phyloP scores from a whole-genome alignment of 2,797 vertebrate species.

The Emydoidea blandingii region DNA sequence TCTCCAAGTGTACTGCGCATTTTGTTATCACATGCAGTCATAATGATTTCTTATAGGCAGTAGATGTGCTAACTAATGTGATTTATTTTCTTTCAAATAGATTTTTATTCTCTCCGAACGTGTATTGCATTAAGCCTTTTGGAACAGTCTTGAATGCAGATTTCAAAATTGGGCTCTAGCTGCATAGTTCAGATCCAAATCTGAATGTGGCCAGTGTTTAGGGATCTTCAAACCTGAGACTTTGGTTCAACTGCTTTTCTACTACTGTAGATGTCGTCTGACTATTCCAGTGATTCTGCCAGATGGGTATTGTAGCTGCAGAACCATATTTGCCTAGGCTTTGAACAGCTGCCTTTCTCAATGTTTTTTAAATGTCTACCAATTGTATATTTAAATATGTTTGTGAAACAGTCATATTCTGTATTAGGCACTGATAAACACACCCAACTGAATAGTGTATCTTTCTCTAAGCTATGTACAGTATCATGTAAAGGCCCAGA shows the following conservation, averaged over 20 bases:
- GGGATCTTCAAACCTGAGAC: fast-evolving
- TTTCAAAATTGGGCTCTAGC: background rate
- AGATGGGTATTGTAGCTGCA: background rate
- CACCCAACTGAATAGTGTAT: background rate
- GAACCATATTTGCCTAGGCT: background rate
- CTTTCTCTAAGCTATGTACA: background rate
- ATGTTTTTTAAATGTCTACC: background rate
- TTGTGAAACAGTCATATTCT: background rate
- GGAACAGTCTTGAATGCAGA: background rate
- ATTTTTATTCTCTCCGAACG: background rate
- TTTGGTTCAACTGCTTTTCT: background rate
- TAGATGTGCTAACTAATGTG: background rate
- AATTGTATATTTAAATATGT: background rate
- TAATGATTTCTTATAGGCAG: background rate
- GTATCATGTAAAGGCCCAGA: background rate
- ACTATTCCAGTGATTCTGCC: background rate
- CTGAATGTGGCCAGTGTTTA: fast-evolving
- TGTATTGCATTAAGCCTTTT: fast-evolving
- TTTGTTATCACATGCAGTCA: slow-evolving; percentile 40
- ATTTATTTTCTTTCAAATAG: background rate
- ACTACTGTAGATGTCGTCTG: background rate
- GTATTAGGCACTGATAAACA: background rate
- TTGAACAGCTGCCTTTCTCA: background rate
- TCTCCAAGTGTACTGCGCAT: slow-evolving; percentile 36
- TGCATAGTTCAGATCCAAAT: background rate